phyloP scores from a whole-genome alignment of 2,113 vertebrate species.

The Psophia crepitans region DNA sequence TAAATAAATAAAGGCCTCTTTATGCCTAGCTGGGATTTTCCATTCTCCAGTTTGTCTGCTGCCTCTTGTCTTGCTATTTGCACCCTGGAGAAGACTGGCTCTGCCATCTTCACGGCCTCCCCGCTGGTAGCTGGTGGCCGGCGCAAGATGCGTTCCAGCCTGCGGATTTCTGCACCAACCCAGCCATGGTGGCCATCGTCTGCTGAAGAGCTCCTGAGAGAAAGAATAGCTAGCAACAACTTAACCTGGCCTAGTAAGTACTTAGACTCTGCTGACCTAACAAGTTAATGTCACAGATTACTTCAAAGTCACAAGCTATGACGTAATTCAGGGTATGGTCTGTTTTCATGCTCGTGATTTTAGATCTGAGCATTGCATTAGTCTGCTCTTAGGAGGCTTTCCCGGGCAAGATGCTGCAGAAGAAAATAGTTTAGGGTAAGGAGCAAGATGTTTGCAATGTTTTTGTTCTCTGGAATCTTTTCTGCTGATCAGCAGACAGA shows the following conservation, averaged over 20 bases:
- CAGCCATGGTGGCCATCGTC: not conserved
- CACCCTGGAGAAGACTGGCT: not conserved
- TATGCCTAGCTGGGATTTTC: not conserved
- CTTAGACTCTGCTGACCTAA: not conserved
- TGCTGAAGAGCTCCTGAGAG: not conserved
- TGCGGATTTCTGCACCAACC: no score
- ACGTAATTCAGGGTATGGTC: not conserved
- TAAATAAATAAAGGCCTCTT: not conserved
- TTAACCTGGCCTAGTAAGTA: not conserved
- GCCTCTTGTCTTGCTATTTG: not conserved
- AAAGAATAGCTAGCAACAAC: not conserved
- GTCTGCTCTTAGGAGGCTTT: not conserved
- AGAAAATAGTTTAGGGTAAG: not conserved
- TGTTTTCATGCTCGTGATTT: not conserved
- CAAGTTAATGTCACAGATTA: not conserved
- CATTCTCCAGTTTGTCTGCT: not conserved
- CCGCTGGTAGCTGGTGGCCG: not conserved
- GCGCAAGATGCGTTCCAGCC: not conserved
- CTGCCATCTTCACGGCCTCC: not conserved
- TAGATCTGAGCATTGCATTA: not conserved
- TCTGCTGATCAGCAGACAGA: not conserved
- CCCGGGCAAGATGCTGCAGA: not conserved
- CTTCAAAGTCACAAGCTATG: not conserved
- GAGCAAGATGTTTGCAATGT: not conserved
- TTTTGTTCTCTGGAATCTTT: not conserved